Evolutionary conservation across 2,888 invertebrate genomes (phyloP), one percentile per base, ranked within the genome.

Genomic region (Agonopterix heracliana): DNA sequence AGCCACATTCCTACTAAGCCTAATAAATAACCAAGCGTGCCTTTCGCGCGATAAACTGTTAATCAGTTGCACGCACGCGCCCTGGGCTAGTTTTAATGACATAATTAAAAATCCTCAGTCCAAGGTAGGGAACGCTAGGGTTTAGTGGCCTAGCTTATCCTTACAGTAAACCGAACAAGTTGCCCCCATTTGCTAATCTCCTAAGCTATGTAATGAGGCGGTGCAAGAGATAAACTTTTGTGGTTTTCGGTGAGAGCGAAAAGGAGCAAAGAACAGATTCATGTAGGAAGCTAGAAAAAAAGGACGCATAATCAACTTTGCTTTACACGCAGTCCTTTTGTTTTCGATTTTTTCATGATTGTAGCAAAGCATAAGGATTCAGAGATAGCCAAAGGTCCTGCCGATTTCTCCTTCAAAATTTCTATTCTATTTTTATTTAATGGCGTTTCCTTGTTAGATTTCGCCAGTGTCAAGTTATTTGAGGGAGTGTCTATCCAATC

Each of bases 141-240:
- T 74, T 78, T 75, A 71, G 69, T 68, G 58, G 65, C 56, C 68
- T 61, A 66, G 76, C 78, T 81, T 81, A 81, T 75, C 74, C 78
- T 72, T 71, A 72, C 71, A 77, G 78, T 78, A 74, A 74, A 78
- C 77, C 72, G 76, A 78, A 78, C 78, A 78, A 80, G 75, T 81
- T 81, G 79, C 71, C 73, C 74, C 71, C 72, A 71, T 75, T 78
- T 70, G 74, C 78, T 84, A 84, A 84, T 84, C 84, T 83, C 73
- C 77, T 81, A 80, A 83, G 78, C 79, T 76, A 74, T 76, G 77
- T 71, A 73, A 75, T 64, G 68, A 64, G 58, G 58, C 66, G 76
- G 74, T 60, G 57, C 69, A 74, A 80, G 78, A 71, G 65, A 78
- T 71, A 73, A 78, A 74, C 78, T 81, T 80, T 61, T 34, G 44